phyloP scores from a whole-genome alignment of 2,113 vertebrate species.

The Zeus faber region DNA sequence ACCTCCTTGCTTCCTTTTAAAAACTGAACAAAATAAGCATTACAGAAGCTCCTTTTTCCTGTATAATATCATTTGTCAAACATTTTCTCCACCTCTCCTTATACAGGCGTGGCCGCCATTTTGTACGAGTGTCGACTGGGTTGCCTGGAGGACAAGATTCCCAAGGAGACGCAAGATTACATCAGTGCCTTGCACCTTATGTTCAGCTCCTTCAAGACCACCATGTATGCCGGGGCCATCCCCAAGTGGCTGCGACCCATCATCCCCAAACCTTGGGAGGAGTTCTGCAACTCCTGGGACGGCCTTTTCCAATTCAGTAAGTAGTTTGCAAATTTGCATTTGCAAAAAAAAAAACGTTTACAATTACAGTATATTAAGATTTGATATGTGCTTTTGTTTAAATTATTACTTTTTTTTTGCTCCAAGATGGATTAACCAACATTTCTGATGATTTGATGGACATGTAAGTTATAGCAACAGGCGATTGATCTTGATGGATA shows the following conservation, averaged over 20 bases:
- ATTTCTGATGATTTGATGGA: no score
- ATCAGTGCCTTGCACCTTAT: constrained; percentile 87
- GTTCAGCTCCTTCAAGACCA: constrained; percentile 95
- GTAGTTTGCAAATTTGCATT: no score
- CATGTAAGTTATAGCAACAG: no score
- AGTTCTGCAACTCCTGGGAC: constrained; percentile 93
- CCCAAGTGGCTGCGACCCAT: constrained; percentile 88
- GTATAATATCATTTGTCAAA: no score
- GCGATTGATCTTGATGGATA: no score
- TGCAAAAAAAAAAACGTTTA: no score
- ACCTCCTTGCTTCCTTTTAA: no score
- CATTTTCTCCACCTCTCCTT: background rate
- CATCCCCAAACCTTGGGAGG: constrained; percentile 89
- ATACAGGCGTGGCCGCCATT: constrained; percentile 83
- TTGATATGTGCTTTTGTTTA: no score
- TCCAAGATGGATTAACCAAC: no score
- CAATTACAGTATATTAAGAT: no score
- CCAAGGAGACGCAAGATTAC: constrained; percentile 83
- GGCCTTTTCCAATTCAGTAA: constrained; percentile 95
- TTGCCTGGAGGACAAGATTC: constrained; percentile 82
- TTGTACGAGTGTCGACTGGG: constrained; percentile 86
- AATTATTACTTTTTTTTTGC: no score
- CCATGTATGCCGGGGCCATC: constrained; percentile 92
- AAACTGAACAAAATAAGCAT: no score
- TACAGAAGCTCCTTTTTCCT: background rate